Evolutionary conservation across 2,888 invertebrate species (phyloP), one percentile per base, ranked within the genome.

Genomic region (Morpho helenor): DNA sequence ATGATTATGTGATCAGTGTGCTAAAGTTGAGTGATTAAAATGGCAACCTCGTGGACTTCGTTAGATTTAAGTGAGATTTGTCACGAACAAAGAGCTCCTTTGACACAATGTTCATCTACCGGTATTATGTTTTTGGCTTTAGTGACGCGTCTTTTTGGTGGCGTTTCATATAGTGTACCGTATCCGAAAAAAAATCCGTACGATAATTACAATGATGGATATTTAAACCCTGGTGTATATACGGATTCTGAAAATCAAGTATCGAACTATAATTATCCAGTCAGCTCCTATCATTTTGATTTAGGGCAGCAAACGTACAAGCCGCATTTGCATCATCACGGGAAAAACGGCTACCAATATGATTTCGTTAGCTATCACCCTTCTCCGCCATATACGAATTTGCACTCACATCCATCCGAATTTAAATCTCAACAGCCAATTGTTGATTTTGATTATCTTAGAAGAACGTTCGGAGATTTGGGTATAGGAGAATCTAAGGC

Each of bases 41-140:
- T 70, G 68, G 63, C 66, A 10, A 57, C 62, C 7, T 51, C 55
- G 41, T 94, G 93, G 93, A 71, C 84, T 48, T 93, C 94, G 5
- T 92, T 92, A 0, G 89, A 94, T 70, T 80, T 94, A 52, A 75
- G 88, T 7, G 72, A 85, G 40, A 79, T 92, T 10, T 94, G 94
- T 69, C 73, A 84, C 0, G 87, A 91, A 7, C 79, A 91, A 59
- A 82, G 86, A 4, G 91, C 89, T 2, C 84, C 92, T 0, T 61
- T 87, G 8, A 92, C 93, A 0, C 92, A 92, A 61, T 94, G 94
- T 68, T 89, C 92, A 2, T 87, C 92, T 23, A 82, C 92, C 0
- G 91, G 92, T 0, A 90, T 92, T 52, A 76, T 94, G 78, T 94
- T 93, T 69, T 74, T 94, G 45, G 84, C 93, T 1, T 74, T 94